Base-by-base conservation (phyloP, 2,113 vertebrate genomes). In the Amphilophus citrinellus region DNA sequence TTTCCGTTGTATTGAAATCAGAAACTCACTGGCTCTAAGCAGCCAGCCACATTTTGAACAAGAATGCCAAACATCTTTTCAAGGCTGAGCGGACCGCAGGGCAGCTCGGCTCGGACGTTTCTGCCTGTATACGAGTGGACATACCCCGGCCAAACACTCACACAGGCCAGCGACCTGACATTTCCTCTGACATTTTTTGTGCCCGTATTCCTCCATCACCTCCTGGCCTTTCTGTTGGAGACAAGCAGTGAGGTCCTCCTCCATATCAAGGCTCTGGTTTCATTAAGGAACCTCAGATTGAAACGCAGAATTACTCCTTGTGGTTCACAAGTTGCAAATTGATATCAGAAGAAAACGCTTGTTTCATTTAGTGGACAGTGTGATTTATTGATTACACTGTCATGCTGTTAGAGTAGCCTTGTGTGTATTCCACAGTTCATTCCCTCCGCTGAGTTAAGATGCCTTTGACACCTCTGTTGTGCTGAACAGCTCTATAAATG, bases 111-210 rank as follows among this genome's bases (percentile, higher is more conserved):
- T 75, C 35, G 0, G 47, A 56, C 20, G 24, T 22, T 39, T 50
- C 80, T 6, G 39, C 22, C 73, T 53, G 73, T 50, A 44, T 37
- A 61, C 44, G 27, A 82, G 53, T 4, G 24, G 65, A 71, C 56
- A 30, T 22, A 56, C 57, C 39, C 13, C 2, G 27, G 62, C 63
- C 63, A 68, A 79, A 83, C 75, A 24, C 83, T 35, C 76, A 17
- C 50, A 7, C 84, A 73, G 75, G 68, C 87, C 89, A 65, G 73
- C 61, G 37, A 5, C 87, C 83, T 93, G 92, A 94, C 92, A 93
- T 95, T 95, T 93, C 86, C 87, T 84, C 61, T 94, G 92, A 92
- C 91, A 94, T 94, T 94, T 87, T 83, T 87, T 56, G 59, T 32
- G 1, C 27, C 77, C 86, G 8, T 84, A 79, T 80, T 87, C 82